Base-by-base conservation (phyloP, 2,888 invertebrate genomes). In the Meiosimyza decipiens region DNA sequence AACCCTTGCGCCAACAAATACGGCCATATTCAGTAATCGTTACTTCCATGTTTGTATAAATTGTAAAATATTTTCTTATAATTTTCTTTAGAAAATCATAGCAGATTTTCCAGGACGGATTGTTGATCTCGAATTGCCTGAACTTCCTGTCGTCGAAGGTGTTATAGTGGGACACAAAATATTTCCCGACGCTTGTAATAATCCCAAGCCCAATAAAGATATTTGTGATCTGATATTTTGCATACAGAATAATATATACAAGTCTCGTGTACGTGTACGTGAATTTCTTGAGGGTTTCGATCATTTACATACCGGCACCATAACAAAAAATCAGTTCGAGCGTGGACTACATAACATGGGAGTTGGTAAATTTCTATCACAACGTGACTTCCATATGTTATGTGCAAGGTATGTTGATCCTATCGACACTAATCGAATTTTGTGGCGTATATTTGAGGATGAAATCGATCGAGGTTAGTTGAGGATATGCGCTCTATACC, bases 241-340 rank as follows among this genome's bases (percentile, higher is more conserved):
- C 70, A 90, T 94, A 62, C 94, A 94, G 82, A 89, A 91, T 78
- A 91, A 90, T 79, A 89, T 94, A 7, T 82, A 90, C 76, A 89
- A 91, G 83, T 89, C 91, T 79, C 88, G 91, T 64, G 86, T 94
- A 67, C 88, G 93, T 62, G 90, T 92, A 49, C 89, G 89, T 0
- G 91, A 93, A 80, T 94, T 93, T 81, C 91, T 94, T 74, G 90
- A 91, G 87, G 92, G 91, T 80, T 94, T 90, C 81, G 94, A 95
- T 87, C 87, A 89, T 0, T 84, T 93, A 74, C 91, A 92, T 81
- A 88, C 89, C 73, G 94, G 94, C 0, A 90, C 90, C 80, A 90
- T 94, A 66, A 90, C 92, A 1, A 89, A 90, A 74, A 90, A 91
- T 77, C 92, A 93, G 85, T 94, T 94, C 84, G 89, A 91, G 60